Evolutionary conservation across 1,140 invertebrate species (phyloP), one percentile per base, ranked within the genome.

Genomic region (Grapholita molesta): DNA sequence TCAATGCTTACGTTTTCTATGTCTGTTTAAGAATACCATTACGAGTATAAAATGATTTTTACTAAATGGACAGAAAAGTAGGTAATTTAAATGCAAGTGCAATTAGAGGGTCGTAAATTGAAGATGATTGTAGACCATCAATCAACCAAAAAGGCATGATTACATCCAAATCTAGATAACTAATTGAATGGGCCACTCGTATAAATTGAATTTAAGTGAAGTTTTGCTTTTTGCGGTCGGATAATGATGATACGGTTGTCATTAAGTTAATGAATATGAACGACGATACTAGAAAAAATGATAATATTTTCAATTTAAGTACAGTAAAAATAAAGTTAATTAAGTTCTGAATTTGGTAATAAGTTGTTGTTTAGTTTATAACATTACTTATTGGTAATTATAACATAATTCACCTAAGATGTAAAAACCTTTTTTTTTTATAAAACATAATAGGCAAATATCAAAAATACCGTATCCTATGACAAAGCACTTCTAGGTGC

Each of bases 111-210:
- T 80, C 70, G 72, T 78, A 74, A 82, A 84, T 84, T 82, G 81
- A 79, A 81, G 77, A 83, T 78, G 73, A 75, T 75, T 74, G 73
- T 24, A 70, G 71, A 70, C 77, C 81, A 86, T 88, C 86, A 89
- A 88, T 90, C 85, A 89, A 85, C 78, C 84, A 80, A 85, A 89
- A 87, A 75, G 84, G 82, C 78, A 80, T 79, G 79, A 90, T 88
- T 88, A 88, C 82, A 78, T 83, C 72, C 79, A 81, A 84, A 85
- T 88, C 81, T 77, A 78, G 86, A 89, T 91, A 81, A 79, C 79
- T 83, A 90, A 91, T 88, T 88, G 85, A 89, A 88, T 85, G 74
- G 72, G 79, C 77, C 85, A 88, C 83, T 89, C 84, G 76, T 74
- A 74, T 72, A 78, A 88, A 89, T 90, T 87, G 83, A 77, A 86